Evolutionary conservation across 2,888 invertebrate genomes (phyloP).

Genomic region (Patella ulyssiponensis): DNA sequence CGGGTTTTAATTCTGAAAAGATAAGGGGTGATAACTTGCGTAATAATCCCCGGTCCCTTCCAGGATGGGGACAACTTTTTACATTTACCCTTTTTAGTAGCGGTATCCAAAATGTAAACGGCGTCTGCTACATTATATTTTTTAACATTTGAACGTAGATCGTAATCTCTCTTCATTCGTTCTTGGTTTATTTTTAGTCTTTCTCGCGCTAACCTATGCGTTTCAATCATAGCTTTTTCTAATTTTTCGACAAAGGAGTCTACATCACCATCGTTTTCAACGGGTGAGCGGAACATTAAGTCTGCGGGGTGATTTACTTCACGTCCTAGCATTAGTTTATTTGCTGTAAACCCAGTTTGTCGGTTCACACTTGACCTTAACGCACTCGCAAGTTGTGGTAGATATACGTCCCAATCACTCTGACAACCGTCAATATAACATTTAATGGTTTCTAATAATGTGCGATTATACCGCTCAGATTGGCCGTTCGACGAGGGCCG

Average conservation of each 20-base stretch:
- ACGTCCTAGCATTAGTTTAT: conserved; percentile 34
- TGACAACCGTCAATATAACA: conserved; percentile 4
- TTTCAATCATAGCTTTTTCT: background rate
- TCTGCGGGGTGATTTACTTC: conserved; percentile 14
- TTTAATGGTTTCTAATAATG: background rate
- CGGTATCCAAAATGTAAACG: background rate
- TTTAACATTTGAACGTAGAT: background rate
- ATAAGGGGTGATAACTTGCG: conserved; percentile 17
- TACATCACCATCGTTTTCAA: no score
- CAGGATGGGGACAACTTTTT: conserved; percentile 27
- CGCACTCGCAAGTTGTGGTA: conserved; percentile 30
- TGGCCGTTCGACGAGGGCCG: conserved; percentile 6
- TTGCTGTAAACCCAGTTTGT: conserved; percentile 33
- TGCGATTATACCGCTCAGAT: conserved; percentile 18
- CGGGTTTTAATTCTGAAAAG: conserved; percentile 26
- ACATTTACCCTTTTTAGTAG: conserved; percentile 21
- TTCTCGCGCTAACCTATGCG: conserved; percentile 11
- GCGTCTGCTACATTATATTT: background rate
- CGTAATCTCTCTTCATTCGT: conserved; percentile 6
- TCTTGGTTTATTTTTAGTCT: background rate
- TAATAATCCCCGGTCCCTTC: conserved; percentile 34
- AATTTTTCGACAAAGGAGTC: background rate
- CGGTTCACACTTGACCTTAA: conserved; percentile 28
- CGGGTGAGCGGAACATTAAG: no score
- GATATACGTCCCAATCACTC: conserved; percentile 27